Conservation (phyloP, 2,113 vertebrate species). For the Pimephales promelas region DNA sequence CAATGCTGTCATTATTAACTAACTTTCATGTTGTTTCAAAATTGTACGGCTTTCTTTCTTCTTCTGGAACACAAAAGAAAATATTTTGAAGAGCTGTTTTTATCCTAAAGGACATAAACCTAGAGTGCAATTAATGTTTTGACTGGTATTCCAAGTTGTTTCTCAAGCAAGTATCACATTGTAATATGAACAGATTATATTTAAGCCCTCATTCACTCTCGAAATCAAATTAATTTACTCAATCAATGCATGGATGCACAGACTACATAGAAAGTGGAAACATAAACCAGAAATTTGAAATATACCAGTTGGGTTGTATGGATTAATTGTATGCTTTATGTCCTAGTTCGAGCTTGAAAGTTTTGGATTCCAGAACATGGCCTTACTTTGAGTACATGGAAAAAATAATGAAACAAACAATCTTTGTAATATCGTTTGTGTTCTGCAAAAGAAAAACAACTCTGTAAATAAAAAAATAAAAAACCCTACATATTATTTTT, state of each 20-base stretch:
- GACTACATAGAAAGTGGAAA: neutral
- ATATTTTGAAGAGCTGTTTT: too few species aligned
- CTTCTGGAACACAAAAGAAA: too few species aligned
- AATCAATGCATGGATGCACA: neutral
- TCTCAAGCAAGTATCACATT: neutral
- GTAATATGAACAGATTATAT: neutral
- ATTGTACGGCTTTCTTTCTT: neutral
- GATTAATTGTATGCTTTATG: neutral
- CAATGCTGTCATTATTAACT: neutral
- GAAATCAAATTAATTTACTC: neutral
- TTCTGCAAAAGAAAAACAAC: too few species aligned
- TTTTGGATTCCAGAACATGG: neutral
- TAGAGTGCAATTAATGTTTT: neutral
- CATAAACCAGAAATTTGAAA: neutral
- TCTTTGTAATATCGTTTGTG: neutral
- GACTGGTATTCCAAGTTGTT: neutral
- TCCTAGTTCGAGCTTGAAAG: neutral
- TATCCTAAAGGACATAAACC: neutral
- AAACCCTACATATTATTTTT: too few species aligned
- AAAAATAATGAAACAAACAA: neutral
- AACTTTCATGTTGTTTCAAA: neutral
- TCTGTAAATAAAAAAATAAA: too few species aligned
- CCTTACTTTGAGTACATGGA: too few species aligned
- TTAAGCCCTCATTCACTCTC: neutral
- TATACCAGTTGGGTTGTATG: neutral